Percentiles rank a stretch among this genome's conserved stretches.
Evolutionary conservation across 2,797 vertebrate species (phyloP).

Genomic region (Rhinoraja longicauda): DNA sequence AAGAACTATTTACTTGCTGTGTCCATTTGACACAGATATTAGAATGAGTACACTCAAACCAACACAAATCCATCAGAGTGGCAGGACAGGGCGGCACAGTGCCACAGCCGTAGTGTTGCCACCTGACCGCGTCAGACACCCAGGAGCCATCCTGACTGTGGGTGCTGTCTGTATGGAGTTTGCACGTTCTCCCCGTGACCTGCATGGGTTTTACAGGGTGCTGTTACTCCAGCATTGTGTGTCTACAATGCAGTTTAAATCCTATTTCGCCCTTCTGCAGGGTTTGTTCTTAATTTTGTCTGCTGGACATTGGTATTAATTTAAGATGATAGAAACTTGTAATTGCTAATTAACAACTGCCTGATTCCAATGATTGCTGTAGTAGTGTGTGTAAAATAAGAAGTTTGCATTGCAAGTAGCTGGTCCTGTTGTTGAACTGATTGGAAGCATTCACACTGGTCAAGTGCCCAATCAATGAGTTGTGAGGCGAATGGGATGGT

Average conservation of each 20-base stretch:
- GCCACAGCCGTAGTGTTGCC: too few relatives aligned
- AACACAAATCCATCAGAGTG: too few relatives aligned
- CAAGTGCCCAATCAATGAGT: background rate
- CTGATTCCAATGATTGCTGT: background rate
- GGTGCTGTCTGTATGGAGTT: too few relatives aligned
- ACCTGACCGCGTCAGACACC: too few relatives aligned
- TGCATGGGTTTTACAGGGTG: too few relatives aligned
- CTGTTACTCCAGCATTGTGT: too few relatives aligned
- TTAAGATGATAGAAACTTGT: background rate
- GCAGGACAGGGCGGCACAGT: too few relatives aligned
- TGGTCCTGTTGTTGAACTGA: background rate
- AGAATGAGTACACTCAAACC: too few relatives aligned
- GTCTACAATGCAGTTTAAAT: background rate
- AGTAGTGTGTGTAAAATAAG: background rate
- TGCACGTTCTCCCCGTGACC: too few relatives aligned
- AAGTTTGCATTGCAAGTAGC: background rate
- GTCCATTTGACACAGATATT: too few relatives aligned
- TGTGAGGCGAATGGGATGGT: background rate
- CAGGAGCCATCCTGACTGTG: too few relatives aligned
- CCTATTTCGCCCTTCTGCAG: background rate
- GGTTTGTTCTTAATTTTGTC: background rate
- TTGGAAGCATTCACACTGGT: background rate
- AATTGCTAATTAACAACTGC: background rate
- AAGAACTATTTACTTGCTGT: too few relatives aligned
- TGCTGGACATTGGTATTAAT: background rate